phyloP scores from a whole-genome alignment of 53 echinoderm and acorn worm genomes.

The Mesocentrotus franciscanus region DNA sequence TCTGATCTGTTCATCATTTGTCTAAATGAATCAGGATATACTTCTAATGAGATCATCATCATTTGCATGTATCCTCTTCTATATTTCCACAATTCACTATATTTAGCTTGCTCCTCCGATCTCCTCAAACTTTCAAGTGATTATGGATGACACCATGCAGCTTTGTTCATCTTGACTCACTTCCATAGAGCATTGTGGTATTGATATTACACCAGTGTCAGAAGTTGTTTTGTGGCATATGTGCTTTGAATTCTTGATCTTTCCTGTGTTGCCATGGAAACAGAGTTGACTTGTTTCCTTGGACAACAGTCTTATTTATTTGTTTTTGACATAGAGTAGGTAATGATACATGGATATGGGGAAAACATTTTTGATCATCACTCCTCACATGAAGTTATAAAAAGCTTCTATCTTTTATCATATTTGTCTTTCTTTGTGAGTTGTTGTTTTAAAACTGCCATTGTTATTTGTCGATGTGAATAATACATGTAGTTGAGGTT shows the following conservation, averaged over 20 bases:
- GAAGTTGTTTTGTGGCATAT: neutral
- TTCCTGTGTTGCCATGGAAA: neutral
- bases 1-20: neutral
- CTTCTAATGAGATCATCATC: neutral
- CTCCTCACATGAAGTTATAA: no score
- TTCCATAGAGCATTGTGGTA: neutral
- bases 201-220: neutral
- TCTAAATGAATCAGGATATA: constrained; percentile 11
- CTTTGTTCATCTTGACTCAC: neutral
- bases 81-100: neutral
- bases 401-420: no score
- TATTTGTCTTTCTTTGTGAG: no score
- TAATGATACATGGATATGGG: no score
- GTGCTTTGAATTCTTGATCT: neutral
- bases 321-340: neutral
- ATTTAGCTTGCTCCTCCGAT: neutral
- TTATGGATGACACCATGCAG: neutral
- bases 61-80: neutral
- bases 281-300: neutral
- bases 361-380: no score
- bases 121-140: neutral
- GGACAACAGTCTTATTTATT: neutral
- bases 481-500: no score
- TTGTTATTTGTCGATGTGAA: no score
- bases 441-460: no score